These are phyloP conservation scores for Grammomys surdaster DNA, from an alignment of 2,113 vertebrate genomes.

Conservation along the genomic window DNA sequence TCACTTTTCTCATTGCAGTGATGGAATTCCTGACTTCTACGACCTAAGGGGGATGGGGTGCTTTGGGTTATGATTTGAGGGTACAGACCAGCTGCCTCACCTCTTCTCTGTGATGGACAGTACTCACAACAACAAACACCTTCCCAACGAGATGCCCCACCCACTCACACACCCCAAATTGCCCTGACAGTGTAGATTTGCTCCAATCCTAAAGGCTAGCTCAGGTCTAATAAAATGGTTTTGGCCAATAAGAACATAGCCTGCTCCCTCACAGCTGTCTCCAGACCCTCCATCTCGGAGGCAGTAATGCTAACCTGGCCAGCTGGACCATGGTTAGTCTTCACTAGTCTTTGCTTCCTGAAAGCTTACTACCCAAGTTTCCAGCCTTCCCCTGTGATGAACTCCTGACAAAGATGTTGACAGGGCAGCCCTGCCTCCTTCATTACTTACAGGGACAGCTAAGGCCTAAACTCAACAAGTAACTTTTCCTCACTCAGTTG, in stretches of 20 bases:
- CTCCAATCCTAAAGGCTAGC: background rate
- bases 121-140: background rate
- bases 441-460: background rate
- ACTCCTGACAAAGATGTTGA: background rate
- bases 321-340: background rate
- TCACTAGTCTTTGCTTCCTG: background rate
- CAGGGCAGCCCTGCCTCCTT: background rate
- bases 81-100: too few species aligned
- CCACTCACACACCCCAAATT: too few species aligned
- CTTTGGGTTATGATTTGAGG: background rate
- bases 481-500: background rate
- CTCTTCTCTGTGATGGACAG: background rate
- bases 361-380: background rate
- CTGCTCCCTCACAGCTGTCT: background rate
- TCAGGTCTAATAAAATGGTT: background rate
- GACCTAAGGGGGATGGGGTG: background rate
- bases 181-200: too few species aligned
- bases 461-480: background rate
- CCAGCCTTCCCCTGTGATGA: background rate
- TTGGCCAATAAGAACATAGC: background rate
- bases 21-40: background rate
- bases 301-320: background rate
- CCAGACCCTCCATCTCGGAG: background rate
- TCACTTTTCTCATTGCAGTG: too few species aligned
- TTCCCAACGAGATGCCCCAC: background rate